phyloP scores from a whole-genome alignment of 2,797 vertebrate genomes.

The Rousettus madagascariensis region DNA sequence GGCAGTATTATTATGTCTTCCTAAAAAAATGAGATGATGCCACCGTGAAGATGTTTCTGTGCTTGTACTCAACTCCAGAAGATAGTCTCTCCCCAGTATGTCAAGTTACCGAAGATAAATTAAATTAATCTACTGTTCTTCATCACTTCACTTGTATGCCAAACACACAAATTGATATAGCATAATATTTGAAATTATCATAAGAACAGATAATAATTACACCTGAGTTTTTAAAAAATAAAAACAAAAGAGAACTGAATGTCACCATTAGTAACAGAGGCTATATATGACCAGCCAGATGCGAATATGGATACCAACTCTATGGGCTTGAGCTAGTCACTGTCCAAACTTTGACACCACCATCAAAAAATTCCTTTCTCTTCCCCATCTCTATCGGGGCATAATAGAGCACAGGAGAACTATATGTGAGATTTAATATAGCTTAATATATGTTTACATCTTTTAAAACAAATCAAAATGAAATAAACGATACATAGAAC shows the following conservation, averaged over 20 bases:
- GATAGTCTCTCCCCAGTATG: constrained; percentile 81
- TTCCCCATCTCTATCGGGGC: constrained; percentile 76
- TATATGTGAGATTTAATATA: constrained; percentile 85
- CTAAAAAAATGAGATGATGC: constrained; percentile 87
- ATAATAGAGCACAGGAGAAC: constrained; percentile 85
- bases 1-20: constrained; percentile 79
- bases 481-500: constrained; percentile 68
- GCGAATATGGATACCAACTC: constrained; percentile 79
- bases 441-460: constrained; percentile 87
- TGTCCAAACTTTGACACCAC: constrained; percentile 73
- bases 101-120: constrained; percentile 86
- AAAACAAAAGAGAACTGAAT: constrained; percentile 85
- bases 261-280: constrained; percentile 79
- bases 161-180: constrained; percentile 82
- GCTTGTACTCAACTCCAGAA: constrained; percentile 85
- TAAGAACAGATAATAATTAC: constrained; percentile 88
- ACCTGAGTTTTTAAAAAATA: constrained; percentile 88
- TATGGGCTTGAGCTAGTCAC: constrained; percentile 65
- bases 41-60: constrained; percentile 85
- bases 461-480: constrained; percentile 83
- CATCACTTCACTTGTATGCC: constrained; percentile 84
- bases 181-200: constrained; percentile 84
- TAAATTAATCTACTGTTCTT: constrained; percentile 85
- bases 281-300: constrained; percentile 78
- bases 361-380: constrained; percentile 75